Percentiles rank a stretch among this genome's conserved stretches.
phyloP scores from a whole-genome alignment of 2,797 vertebrate genomes.

The Natrix natrix region DNA sequence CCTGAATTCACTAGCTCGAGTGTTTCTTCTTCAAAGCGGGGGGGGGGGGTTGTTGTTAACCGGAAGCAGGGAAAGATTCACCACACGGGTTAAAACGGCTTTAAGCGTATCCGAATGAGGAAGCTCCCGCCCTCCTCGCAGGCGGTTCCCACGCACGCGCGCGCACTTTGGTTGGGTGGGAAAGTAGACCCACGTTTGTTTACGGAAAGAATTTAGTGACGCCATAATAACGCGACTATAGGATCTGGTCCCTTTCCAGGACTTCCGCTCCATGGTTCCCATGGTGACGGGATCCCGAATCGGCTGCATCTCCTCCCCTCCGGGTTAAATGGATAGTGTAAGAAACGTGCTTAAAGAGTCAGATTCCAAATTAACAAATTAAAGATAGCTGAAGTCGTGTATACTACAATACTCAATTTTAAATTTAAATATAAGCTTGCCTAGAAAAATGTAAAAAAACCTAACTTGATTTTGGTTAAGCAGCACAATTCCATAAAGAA shows the following conservation, averaged over 20 bases:
- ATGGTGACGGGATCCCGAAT: neutral
- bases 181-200: neutral
- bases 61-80: neutral
- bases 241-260: fast-evolving
- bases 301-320: neutral
- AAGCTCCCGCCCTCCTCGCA: neutral
- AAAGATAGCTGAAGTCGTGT: neutral
- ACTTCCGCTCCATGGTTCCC: neutral
- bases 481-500: neutral
- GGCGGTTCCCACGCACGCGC: neutral
- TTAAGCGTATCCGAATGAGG: neutral
- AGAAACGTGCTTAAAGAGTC: neutral
- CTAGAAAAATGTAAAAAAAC: neutral
- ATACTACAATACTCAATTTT: neutral
- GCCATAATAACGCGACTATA: neutral
- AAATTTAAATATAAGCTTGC: neutral
- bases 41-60: neutral
- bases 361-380: neutral
- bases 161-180: fast-evolving
- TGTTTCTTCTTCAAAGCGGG: too few relatives aligned
- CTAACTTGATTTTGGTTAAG: neutral
- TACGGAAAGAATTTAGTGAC: neutral
- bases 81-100: too few relatives aligned
- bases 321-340: neutral
- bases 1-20: neutral